Conservation (phyloP, 2,888 invertebrate genomes). For the Drosophila buzzatii region DNA sequence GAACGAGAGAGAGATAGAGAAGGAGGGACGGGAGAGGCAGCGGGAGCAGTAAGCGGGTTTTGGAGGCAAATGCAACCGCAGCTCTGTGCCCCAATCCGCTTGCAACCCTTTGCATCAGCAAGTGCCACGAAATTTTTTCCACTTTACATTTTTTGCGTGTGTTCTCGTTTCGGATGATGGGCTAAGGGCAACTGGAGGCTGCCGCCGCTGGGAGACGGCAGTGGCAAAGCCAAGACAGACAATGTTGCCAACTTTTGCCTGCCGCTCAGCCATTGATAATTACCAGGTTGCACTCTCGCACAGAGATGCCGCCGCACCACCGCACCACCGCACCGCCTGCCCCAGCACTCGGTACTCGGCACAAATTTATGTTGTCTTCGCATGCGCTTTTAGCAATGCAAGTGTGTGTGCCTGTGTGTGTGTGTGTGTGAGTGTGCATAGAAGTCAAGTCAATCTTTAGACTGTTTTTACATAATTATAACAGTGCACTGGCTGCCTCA, state of each 20-base stretch:
- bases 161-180: slow-evolving; percentile 67
- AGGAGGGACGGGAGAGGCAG: rapidly evolving
- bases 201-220: slow-evolving; percentile 15
- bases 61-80: slow-evolving; percentile 12
- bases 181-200: slow-evolving; percentile 46
- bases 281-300: slow-evolving; percentile 67
- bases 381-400: slow-evolving; percentile 61
- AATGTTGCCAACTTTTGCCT: slow-evolving; percentile 64
- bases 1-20: neutral
- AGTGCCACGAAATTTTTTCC: slow-evolving; percentile 67
- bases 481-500: slow-evolving; percentile 64
- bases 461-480: slow-evolving; percentile 81
- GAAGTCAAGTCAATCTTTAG: slow-evolving; percentile 81
- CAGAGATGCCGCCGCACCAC: neutral
- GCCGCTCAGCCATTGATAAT: slow-evolving; percentile 79
- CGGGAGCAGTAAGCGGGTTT: neutral
- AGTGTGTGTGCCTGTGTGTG: slow-evolving; percentile 27
- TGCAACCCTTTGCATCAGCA: slow-evolving; percentile 44
- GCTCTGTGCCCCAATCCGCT: slow-evolving; percentile 11
- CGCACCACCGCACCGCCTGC: neutral
- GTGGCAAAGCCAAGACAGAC: slow-evolving; percentile 58
- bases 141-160: slow-evolving; percentile 79
- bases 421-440: slow-evolving; percentile 37
- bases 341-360: slow-evolving; percentile 1
- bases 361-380: slow-evolving; percentile 74